A percentile compares a stretch with the other conserved stretches of the same genome.
Evolutionary conservation across 2,888 invertebrate genomes (phyloP).

Genomic region (Eurytoma adleriae): DNA sequence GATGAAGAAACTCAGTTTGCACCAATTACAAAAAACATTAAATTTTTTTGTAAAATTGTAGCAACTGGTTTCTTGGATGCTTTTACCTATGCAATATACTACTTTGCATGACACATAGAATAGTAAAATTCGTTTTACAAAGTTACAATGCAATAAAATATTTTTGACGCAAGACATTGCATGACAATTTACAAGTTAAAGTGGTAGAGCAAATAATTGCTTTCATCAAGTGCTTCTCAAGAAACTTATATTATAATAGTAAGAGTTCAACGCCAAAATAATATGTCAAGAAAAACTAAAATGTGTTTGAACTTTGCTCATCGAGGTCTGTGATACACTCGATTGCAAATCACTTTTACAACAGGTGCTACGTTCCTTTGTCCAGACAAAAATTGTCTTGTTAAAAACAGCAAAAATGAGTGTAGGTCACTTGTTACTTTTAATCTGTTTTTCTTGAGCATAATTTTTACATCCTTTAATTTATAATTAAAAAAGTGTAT

Average conservation of each 20-base stretch:
- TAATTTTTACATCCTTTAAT: background rate
- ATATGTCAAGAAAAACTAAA: conserved; percentile 3
- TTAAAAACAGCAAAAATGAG: conserved; percentile 8
- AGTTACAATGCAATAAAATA: too few species aligned
- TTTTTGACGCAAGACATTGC: conserved; percentile 8
- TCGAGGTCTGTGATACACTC: conserved; percentile 29
- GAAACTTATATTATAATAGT: background rate
- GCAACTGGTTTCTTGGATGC: too few species aligned
- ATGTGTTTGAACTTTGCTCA: conserved; percentile 12
- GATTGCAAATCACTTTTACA: conserved; percentile 11
- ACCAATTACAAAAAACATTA: background rate
- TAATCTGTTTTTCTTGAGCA: background rate
- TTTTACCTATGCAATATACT: too few species aligned
- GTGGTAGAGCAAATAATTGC: conserved; percentile 17
- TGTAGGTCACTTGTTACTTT: conserved; percentile 3
- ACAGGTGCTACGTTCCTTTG: conserved; percentile 41
- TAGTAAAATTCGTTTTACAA: too few species aligned
- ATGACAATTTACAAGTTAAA: conserved; percentile 8
- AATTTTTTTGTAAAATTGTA: too few species aligned
- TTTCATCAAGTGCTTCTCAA: conserved; percentile 10
- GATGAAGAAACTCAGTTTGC: background rate
- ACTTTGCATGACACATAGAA: too few species aligned
- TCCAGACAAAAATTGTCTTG: background rate
- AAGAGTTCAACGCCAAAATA: conserved; percentile 1
- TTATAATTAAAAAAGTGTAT: conserved; percentile 2